Evolutionary conservation across 2,888 invertebrate species (phyloP), one percentile per base, ranked within the genome.

Genomic region (Cryptocephalus moraei): DNA sequence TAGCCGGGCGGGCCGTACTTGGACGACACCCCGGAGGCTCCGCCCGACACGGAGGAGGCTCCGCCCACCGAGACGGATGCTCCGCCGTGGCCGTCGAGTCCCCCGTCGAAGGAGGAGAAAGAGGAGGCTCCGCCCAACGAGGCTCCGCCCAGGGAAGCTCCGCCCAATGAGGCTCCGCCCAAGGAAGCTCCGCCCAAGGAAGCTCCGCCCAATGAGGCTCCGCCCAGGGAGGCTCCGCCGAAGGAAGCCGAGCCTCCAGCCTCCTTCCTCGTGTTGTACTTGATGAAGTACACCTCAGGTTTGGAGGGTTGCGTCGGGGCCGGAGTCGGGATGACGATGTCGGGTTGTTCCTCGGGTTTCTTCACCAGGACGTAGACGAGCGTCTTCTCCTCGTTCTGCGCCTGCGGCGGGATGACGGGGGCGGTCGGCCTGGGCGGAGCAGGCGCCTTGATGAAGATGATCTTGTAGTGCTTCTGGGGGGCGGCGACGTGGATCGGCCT

Each of bases 261-360:
- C 55, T 76, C 74, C 63, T 73, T 76, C 73, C 84, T 84, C 54
- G 84, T 84, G 75, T 84, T 85, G 79, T 86, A 86, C 59, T 83
- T 80, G 79, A 86, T 90, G 79, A 90, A 90, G 80, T 90, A 90
- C 48, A 90, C 90, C 74, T 90, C 90, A 48, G 90, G 90, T 75
- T 91, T 90, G 69, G 85, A 82, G 54, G 90, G 90, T 64, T 86
- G 86, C 44, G 89, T 89, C 43, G 90, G 88, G 1, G 82, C 80
- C 10, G 83, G 75, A 10, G 84, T 80, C 41, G 88, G 89, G 59
- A 90, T 81, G 60, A 78, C 74, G 70, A 90, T 83, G 62, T 89
- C 87, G 56, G 84, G 86, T 54, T 84, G 84, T 51, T 88, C 87
- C 65, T 90, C 90, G 62, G 90, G 90, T 66, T 84, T 86, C 79